Evolutionary conservation across 2,888 invertebrate genomes (phyloP).

Genomic region (Drosophila anomalata): DNA sequence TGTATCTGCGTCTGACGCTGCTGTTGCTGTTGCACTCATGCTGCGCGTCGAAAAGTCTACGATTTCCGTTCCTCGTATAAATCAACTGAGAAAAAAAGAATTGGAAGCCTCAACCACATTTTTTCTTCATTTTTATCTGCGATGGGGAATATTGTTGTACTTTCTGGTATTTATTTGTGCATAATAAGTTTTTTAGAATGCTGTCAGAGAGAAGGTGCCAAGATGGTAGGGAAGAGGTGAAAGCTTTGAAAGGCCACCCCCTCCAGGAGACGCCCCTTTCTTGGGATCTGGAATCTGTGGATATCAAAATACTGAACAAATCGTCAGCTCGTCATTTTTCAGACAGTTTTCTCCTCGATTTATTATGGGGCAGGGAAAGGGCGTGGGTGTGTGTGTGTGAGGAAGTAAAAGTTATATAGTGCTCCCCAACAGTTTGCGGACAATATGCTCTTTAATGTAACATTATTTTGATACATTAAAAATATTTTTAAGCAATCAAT

Average conservation of each 20-base stretch:
- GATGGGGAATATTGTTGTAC: slow-evolving; percentile 24
- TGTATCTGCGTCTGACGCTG: slow-evolving; percentile 24
- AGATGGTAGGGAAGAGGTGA: slow-evolving; percentile 1
- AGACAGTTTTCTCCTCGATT: slow-evolving; percentile 65
- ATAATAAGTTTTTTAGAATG: slow-evolving; percentile 68
- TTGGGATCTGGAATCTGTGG: slow-evolving; percentile 55
- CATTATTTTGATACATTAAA: too few relatives aligned
- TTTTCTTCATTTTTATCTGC: slow-evolving; percentile 44
- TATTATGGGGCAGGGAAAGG: slow-evolving; percentile 48
- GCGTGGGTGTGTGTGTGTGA: slow-evolving; percentile 19
- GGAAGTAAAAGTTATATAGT: slow-evolving; percentile 48
- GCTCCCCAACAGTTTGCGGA: slow-evolving; percentile 2
- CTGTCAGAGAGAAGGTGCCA: slow-evolving; percentile 21
- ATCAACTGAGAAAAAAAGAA: slow-evolving; percentile 64
- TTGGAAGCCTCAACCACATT: slow-evolving; percentile 56
- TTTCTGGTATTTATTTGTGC: slow-evolving; percentile 68
- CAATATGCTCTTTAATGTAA: background rate
- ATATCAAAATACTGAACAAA: slow-evolving; percentile 76
- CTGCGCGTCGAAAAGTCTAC: slow-evolving; percentile 81
- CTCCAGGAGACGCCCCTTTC: slow-evolving; percentile 3
- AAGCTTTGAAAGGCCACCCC: background rate
- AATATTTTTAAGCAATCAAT: too few relatives aligned
- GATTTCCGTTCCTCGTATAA: slow-evolving; percentile 78
- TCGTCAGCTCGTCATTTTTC: slow-evolving; percentile 78
- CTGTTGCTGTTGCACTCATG: slow-evolving; percentile 69